A percentile compares a stretch with the other conserved stretches of the same genome.
Evolutionary conservation across 2,888 invertebrate genomes (phyloP).

Genomic region (Lithophane ornitopus): DNA sequence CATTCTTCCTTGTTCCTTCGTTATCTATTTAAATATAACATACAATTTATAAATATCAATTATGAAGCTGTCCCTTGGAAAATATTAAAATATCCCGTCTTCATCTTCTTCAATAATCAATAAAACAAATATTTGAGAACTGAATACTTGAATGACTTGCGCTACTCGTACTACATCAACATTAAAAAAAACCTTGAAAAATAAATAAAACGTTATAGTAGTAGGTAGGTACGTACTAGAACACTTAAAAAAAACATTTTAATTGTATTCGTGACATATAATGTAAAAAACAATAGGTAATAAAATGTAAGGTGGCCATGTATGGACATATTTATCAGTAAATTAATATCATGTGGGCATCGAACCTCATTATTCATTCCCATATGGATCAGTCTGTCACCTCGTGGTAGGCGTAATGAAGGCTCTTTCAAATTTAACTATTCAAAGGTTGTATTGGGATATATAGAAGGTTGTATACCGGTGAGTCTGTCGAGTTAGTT

Average conservation of each 20-base stretch:
- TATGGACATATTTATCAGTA: slow-evolving; percentile 60
- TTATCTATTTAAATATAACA: not conserved
- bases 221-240: slow-evolving; percentile 13
- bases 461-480: slow-evolving; percentile 44
- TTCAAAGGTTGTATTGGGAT: slow-evolving; percentile 48
- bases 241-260: not conserved
- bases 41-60: slow-evolving; percentile 2
- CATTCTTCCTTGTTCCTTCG: not conserved
- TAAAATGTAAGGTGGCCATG: slow-evolving; percentile 60
- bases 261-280: slow-evolving; percentile 31
- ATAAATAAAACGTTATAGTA: slow-evolving; percentile 8
- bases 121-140: slow-evolving; percentile 27
- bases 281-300: slow-evolving; percentile 65
- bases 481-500: slow-evolving; percentile 10
- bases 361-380: slow-evolving; percentile 69
- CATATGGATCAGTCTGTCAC: slow-evolving; percentile 69
- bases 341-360: slow-evolving; percentile 71
- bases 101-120: not conserved
- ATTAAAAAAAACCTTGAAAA: slow-evolving; percentile 40
- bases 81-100: not conserved
- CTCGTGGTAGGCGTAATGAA: slow-evolving; percentile 74
- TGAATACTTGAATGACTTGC: not conserved
- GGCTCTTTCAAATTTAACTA: slow-evolving; percentile 66
- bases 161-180: not conserved
- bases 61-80: not conserved